These are phyloP conservation scores for Thryonomys swinderianus DNA, from an alignment of 2,113 vertebrate species.

Conservation along the genomic window DNA sequence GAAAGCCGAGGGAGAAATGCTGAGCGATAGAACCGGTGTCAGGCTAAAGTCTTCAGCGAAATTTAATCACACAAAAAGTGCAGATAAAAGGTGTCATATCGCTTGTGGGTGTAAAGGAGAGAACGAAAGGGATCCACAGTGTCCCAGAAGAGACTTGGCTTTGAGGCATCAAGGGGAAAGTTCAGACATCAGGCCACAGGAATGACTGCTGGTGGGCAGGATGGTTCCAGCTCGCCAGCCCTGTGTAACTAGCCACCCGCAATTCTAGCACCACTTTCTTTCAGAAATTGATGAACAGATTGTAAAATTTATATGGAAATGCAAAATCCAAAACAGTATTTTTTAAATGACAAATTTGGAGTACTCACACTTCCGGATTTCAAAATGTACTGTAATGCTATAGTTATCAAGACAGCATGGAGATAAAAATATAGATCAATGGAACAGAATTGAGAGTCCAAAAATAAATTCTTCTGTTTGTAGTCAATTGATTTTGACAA, in stretches of 20 bases:
- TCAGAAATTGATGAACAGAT: conserved; percentile 44
- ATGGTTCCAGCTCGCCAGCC: no score
- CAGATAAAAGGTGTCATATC: background rate
- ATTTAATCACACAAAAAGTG: background rate
- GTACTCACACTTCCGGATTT: conserved; percentile 5
- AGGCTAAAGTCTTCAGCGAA: conserved; percentile 12
- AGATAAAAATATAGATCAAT: conserved; percentile 17
- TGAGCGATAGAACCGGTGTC: background rate
- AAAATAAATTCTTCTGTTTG: conserved; percentile 16
- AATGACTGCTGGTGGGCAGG: background rate
- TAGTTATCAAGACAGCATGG: background rate
- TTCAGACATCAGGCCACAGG: background rate
- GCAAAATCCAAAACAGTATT: conserved; percentile 6
- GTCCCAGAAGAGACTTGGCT: background rate
- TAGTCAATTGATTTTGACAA: background rate
- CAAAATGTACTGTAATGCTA: conserved; percentile 1
- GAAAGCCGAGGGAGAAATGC: background rate
- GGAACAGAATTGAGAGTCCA: background rate
- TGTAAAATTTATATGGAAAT: conserved; percentile 44
- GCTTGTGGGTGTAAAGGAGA: background rate
- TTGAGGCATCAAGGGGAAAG: background rate
- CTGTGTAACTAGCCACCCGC: background rate
- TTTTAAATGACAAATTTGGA: conserved; percentile 41
- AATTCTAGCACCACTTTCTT: background rate
- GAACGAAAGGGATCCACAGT: background rate